Evolutionary conservation across 2,888 invertebrate genomes (phyloP).

Genomic region (Drosophila setosimentum): DNA sequence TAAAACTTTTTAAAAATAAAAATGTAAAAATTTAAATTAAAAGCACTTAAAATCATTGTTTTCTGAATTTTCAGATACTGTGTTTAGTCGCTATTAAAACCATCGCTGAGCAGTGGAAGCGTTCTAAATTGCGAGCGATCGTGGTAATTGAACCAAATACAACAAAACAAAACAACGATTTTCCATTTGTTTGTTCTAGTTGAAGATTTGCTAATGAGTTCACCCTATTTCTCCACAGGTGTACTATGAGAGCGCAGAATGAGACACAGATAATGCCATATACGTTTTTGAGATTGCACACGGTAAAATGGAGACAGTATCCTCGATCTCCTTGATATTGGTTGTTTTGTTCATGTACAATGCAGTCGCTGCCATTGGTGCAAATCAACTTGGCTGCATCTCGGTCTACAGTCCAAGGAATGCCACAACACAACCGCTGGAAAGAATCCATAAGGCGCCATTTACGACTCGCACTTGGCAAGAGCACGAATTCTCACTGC

Average conservation of each 20-base stretch:
- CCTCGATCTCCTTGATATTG: conserved; percentile 84
- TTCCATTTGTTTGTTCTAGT: neutral
- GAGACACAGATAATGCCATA: conserved; percentile 81
- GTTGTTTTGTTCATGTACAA: conserved; percentile 65
- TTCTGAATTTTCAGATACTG: conserved; percentile 7
- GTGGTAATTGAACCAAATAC: conserved; percentile 9
- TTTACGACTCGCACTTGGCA: conserved; percentile 61
- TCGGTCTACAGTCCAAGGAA: conserved; percentile 53
- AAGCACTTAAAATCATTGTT: neutral
- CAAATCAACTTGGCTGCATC: conserved; percentile 40
- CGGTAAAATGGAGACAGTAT: conserved; percentile 85
- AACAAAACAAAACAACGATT: neutral
- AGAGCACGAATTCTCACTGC: conserved; percentile 71
- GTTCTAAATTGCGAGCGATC: neutral
- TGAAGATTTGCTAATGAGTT: neutral
- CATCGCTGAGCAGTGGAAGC: conserved; percentile 5
- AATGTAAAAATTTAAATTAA: neutral
- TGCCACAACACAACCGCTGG: conserved; percentile 26
- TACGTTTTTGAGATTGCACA: conserved; percentile 81
- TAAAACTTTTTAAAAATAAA: neutral
- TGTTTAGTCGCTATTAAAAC: neutral
- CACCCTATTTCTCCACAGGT: conserved; percentile 60
- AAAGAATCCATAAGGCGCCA: conserved; percentile 12
- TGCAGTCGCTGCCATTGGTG: conserved; percentile 25
- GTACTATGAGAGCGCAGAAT: conserved; percentile 82